A percentile compares a stretch with the other conserved stretches of the same genome.
Conservation (phyloP, 2,113 vertebrate species). For the Chaetorhynchus papuensis region DNA sequence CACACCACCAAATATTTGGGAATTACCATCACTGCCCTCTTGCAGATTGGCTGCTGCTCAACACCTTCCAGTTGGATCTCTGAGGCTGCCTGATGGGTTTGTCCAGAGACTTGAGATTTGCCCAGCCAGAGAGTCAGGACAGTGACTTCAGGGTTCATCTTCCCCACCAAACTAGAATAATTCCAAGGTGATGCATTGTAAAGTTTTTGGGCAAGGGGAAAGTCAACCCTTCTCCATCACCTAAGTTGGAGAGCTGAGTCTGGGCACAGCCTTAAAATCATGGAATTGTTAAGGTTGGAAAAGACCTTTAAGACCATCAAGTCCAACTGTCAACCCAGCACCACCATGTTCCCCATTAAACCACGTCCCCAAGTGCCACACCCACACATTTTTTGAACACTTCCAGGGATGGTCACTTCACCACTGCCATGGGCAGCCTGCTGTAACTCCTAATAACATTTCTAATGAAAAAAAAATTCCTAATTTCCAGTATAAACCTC, state of each 20-base stretch:
- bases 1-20: neutral
- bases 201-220: accelerated
- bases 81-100: neutral
- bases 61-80: neutral
- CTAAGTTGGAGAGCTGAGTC: neutral
- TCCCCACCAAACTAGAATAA: neutral
- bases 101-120: neutral
- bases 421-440: neutral
- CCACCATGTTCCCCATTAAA: no score
- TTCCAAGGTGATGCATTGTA: neutral
- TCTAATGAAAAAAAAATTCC: neutral
- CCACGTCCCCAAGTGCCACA: neutral
- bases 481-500: neutral
- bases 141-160: neutral
- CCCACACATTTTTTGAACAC: neutral
- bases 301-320: neutral
- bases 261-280: neutral
- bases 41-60: neutral
- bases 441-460: neutral
- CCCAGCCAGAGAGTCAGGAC: neutral
- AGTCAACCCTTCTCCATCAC: neutral
- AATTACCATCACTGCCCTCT: neutral
- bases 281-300: neutral
- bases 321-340: neutral
- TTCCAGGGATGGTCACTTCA: neutral